phyloP scores from a whole-genome alignment of 1,140 invertebrate species.

The Battus philenor region DNA sequence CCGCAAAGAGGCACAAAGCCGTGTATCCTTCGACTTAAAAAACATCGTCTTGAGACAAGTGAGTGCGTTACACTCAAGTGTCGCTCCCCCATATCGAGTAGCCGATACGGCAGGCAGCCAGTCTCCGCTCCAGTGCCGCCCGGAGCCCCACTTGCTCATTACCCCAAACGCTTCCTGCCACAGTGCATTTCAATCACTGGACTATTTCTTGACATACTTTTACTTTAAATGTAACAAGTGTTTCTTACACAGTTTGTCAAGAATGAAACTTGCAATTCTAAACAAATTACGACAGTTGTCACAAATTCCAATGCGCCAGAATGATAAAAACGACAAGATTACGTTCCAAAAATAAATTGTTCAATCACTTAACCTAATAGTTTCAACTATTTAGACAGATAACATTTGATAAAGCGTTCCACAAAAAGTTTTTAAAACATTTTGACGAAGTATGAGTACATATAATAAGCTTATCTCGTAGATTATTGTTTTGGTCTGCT shows the following conservation, averaged over 20 bases:
- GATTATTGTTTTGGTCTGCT: too few relatives aligned
- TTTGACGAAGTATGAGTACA: too few relatives aligned
- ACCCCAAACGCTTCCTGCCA: constrained; percentile 17
- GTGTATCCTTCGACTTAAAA: neutral
- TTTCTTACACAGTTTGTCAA: too few relatives aligned
- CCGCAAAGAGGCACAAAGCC: neutral
- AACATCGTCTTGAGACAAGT: constrained; percentile 2
- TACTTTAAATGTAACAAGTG: too few relatives aligned
- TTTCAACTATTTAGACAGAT: neutral
- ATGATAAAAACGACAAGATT: too few relatives aligned
- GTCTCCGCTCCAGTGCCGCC: constrained; percentile 16
- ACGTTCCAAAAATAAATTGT: too few relatives aligned
- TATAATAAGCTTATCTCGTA: too few relatives aligned
- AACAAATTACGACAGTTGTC: too few relatives aligned
- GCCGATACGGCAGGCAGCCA: constrained; percentile 1
- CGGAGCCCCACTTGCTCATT: constrained; percentile 19
- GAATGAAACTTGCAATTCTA: too few relatives aligned
- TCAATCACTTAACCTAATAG: constrained; percentile 3
- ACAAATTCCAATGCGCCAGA: too few relatives aligned
- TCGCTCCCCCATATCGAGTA: constrained; percentile 4
- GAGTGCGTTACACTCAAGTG: constrained; percentile 6
- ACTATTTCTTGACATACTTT: constrained; percentile 1
- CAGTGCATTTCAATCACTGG: constrained; percentile 16
- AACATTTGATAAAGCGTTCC: too few relatives aligned
- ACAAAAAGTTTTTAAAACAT: too few relatives aligned